Base-by-base conservation (phyloP, 2,888 invertebrate genomes). In the Empis stercorea region DNA sequence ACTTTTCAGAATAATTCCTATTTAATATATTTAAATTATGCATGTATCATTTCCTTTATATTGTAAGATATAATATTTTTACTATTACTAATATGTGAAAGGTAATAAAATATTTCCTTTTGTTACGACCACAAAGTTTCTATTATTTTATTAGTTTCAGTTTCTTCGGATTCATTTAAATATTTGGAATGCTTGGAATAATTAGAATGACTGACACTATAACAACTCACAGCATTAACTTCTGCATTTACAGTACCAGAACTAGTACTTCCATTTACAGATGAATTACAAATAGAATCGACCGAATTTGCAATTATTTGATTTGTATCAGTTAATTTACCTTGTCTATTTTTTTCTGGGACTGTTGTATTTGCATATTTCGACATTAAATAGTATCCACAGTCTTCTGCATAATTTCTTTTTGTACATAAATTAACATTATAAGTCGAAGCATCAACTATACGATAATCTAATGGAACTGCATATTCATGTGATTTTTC, bases 381-480 rank as follows among this genome's bases (percentile, higher is more conserved):
- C 17, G 17, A 38, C 16, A 17, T 17, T 38, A 38, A 38, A 17
- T 17, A 16, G 13, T 13, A 10, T 38, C 17, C 17, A n/a, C 17
- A 10, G 11, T 11, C 4, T 20, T 38, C 17, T 17, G 17, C 6
- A 38, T 38, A 11, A 17, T 38, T 11, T 17, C 16, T 14, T 9
- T 17, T 16, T 17, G 17, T 16, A 17, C 17, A 17, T 17, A 38
- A 38, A 38, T 38, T 38, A 17, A 38, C 16, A 38, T 11, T 17
- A 38, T 38, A 38, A 38, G 13, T 38, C 4, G 38, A 13, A 42
- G 52, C 53, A 43, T 57, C 57, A 51, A 39, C 50, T 27, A 55
- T 56, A 46, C 63, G 42, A 34, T 64, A 69, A 45, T 55, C 56
- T 6, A 63, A 60, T 20, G 68, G 68, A 52, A 69, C 69, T 9